phyloP scores from a whole-genome alignment of 2,888 invertebrate species.

The Dryomyza anilis region DNA sequence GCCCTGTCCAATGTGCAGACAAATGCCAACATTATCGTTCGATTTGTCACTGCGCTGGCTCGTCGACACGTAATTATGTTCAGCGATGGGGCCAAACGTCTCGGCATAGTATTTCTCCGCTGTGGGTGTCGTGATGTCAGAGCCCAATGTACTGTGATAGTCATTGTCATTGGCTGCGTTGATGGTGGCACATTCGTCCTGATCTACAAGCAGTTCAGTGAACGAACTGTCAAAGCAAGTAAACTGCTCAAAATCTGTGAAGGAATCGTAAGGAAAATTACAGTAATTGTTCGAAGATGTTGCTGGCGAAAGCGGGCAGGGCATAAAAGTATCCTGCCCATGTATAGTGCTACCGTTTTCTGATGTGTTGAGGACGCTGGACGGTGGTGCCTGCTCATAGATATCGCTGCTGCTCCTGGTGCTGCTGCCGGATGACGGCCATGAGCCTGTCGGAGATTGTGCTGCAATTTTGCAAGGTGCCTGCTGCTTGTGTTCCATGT shows the following conservation, averaged over 20 bases:
- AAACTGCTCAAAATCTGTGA: slow-evolving; percentile 46
- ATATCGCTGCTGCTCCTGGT: too few relatives aligned
- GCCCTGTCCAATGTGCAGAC: slow-evolving; percentile 64
- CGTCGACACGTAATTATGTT: slow-evolving; percentile 40
- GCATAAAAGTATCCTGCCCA: too few relatives aligned
- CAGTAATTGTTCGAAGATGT: background rate
- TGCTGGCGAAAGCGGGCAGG: slow-evolving; percentile 25
- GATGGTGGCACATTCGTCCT: slow-evolving; percentile 19
- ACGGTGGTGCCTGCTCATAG: too few relatives aligned
- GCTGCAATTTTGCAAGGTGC: background rate
- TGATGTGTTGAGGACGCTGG: too few relatives aligned
- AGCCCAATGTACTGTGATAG: slow-evolving; percentile 12
- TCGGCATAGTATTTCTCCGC: background rate
- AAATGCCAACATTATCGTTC: slow-evolving; percentile 63
- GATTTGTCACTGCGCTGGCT: background rate
- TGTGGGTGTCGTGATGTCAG: too few relatives aligned
- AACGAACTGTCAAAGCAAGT: slow-evolving; percentile 37
- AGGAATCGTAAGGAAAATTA: slow-evolving; percentile 47
- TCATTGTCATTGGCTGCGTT: slow-evolving; percentile 23
- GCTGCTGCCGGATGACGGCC: slow-evolving; percentile 33
- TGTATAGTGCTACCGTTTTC: too few relatives aligned
- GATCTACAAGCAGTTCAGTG: slow-evolving; percentile 37
- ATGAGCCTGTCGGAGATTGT: slow-evolving; percentile 37
- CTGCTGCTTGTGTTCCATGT: background rate
- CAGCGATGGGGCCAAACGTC: slow-evolving; percentile 23